These are phyloP conservation scores for Epistrophella euchroma DNA, from an alignment of 2,888 invertebrate genomes.

Conservation along the genomic window DNA sequence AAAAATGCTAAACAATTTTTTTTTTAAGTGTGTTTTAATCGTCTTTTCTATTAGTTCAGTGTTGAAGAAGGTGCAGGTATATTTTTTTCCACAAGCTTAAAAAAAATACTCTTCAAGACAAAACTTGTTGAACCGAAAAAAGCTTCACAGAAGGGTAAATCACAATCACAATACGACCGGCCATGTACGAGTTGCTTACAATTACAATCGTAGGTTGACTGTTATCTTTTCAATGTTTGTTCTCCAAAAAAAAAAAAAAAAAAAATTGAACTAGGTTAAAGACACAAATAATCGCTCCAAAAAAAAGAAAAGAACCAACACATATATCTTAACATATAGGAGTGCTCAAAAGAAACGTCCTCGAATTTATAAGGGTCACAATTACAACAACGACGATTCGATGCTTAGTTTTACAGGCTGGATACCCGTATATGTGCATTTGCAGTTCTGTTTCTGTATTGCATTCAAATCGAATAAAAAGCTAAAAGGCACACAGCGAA, in stretches of 20 bases:
- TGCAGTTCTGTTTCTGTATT: conserved; percentile 53
- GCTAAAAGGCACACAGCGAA: conserved; percentile 31
- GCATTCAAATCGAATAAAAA: conserved; percentile 62
- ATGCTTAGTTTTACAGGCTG: conserved; percentile 3
- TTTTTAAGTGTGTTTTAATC: no score
- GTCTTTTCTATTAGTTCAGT: no score
- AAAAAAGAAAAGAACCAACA: conserved; percentile 1
- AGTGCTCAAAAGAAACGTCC: conserved; percentile 44
- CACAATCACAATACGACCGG: conserved; percentile 13
- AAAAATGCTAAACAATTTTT: no score
- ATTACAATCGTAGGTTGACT: conserved; percentile 22
- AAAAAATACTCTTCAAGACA: not conserved
- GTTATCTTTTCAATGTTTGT: conserved; percentile 44
- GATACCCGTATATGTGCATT: conserved; percentile 26
- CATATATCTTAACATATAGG: not conserved
- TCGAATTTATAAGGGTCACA: conserved; percentile 63
- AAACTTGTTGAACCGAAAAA: conserved; percentile 12
- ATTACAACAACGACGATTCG: not conserved
- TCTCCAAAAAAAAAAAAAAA: conserved; percentile 1
- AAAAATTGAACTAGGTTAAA: conserved; percentile 65
- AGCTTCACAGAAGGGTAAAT: not conserved
- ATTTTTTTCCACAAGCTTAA: not conserved
- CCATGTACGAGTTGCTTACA: conserved; percentile 24
- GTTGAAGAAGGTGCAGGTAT: no score
- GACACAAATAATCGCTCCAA: conserved; percentile 46